phyloP scores from a whole-genome alignment of 2,797 vertebrate genomes.

The Okamejei kenojei region DNA sequence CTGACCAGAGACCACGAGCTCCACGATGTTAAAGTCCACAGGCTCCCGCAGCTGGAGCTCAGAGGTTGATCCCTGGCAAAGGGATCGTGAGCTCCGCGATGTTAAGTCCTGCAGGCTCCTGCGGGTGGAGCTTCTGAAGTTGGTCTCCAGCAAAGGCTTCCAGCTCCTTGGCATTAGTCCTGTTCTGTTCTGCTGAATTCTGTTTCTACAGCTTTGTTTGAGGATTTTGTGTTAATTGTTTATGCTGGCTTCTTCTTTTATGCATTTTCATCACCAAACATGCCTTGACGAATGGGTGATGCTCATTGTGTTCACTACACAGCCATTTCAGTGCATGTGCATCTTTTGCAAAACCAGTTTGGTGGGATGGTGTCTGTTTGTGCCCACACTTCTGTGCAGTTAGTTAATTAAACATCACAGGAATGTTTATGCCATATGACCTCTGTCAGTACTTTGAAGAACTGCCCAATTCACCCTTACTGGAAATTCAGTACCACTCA shows the following conservation, averaged over 20 bases:
- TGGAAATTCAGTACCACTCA: too few species aligned
- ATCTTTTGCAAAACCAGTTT: neutral
- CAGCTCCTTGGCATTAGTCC: too few species aligned
- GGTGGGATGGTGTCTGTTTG: neutral
- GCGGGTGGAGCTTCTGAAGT: too few species aligned
- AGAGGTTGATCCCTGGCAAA: too few species aligned
- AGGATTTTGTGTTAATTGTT: neutral
- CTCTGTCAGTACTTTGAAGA: too few species aligned
- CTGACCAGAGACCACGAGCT: too few species aligned
- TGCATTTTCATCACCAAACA: neutral
- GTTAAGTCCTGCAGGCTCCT: too few species aligned
- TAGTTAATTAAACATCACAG: neutral
- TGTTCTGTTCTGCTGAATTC: neutral
- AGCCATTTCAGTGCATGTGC: neutral
- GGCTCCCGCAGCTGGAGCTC: too few species aligned
- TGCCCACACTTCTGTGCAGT: neutral
- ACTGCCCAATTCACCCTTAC: too few species aligned
- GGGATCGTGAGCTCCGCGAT: too few species aligned
- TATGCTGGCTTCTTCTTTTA: neutral
- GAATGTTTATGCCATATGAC: neutral
- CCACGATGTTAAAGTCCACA: too few species aligned
- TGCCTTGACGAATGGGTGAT: neutral
- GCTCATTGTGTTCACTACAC: neutral
- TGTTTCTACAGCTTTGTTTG: neutral
- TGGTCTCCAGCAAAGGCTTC: too few species aligned